Conservation (phyloP, 1,140 invertebrate species). For the Bombus affinis region DNA sequence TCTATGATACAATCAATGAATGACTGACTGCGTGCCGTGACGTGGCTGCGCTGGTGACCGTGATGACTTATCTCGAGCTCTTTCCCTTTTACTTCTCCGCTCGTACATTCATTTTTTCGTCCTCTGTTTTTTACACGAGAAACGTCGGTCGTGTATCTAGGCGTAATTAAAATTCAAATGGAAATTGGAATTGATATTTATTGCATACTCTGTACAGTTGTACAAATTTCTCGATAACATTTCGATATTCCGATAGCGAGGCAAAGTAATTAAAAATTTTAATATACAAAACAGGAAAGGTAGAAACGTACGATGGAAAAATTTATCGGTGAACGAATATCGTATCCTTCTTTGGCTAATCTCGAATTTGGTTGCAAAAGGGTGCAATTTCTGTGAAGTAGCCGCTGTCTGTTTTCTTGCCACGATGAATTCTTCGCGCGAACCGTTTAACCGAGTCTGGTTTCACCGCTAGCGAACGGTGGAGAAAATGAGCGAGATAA, state of each 20-base stretch:
- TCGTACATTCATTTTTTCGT: conserved; percentile 20
- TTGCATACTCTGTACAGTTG: too few relatives aligned
- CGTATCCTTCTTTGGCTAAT: not conserved
- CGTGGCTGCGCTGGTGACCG: conserved; percentile 61
- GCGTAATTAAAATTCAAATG: not conserved
- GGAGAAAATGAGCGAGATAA: not conserved
- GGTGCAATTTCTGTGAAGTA: not conserved
- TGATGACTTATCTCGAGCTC: conserved; percentile 65
- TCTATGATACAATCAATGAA: conserved; percentile 76
- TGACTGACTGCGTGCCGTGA: conserved; percentile 70
- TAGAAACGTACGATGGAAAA: not conserved
- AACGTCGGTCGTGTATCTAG: not conserved
- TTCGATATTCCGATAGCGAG: not conserved
- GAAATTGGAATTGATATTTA: not conserved
- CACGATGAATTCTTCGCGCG: conserved; percentile 19
- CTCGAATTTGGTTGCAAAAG: not conserved
- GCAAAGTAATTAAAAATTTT: not conserved
- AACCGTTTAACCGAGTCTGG: conserved; percentile 27
- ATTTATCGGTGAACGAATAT: too few relatives aligned
- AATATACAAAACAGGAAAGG: not conserved
- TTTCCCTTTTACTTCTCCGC: not conserved
- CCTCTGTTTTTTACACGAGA: not conserved
- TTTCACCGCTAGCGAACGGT: not conserved
- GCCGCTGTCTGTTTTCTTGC: not conserved
- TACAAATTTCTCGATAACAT: not conserved